Conservation (phyloP, 2,113 vertebrate species). For the Etia nguti region DNA sequence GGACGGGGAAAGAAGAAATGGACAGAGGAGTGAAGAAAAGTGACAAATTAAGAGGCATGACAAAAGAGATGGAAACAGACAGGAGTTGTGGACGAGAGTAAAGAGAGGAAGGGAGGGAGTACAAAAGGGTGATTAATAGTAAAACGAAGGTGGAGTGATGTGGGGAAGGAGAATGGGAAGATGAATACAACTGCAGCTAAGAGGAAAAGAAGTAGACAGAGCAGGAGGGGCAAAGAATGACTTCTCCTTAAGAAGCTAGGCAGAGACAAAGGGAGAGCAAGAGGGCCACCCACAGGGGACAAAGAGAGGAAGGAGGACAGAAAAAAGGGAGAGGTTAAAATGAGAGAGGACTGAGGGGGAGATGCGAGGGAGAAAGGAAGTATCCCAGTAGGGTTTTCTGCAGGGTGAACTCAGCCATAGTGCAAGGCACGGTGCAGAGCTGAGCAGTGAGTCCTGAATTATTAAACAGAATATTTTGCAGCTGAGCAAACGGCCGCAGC, state of each 20-base stretch:
- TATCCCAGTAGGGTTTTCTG: constrained; percentile 26
- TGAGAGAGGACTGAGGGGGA: neutral
- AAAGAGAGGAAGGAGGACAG: neutral
- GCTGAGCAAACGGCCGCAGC: constrained; percentile 44
- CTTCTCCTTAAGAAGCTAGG: neutral
- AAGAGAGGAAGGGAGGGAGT: neutral
- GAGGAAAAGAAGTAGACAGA: neutral
- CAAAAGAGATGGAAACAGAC: neutral
- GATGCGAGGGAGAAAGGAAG: constrained; percentile 7
- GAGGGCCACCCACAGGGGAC: neutral
- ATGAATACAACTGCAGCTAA: neutral
- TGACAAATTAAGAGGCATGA: neutral
- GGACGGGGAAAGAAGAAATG: neutral
- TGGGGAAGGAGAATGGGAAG: neutral
- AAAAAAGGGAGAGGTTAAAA: neutral
- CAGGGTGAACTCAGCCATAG: constrained; percentile 35
- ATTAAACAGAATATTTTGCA: constrained; percentile 70
- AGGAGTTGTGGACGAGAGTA: neutral
- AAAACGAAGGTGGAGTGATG: neutral
- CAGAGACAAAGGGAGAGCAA: neutral
- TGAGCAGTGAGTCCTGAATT: constrained; percentile 63
- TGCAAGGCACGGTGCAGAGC: constrained; percentile 2
- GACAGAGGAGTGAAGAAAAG: neutral
- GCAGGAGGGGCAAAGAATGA: neutral
- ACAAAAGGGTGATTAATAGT: neutral